Base-by-base conservation (phyloP, 2,113 vertebrate species). In the Mungos mungo region DNA sequence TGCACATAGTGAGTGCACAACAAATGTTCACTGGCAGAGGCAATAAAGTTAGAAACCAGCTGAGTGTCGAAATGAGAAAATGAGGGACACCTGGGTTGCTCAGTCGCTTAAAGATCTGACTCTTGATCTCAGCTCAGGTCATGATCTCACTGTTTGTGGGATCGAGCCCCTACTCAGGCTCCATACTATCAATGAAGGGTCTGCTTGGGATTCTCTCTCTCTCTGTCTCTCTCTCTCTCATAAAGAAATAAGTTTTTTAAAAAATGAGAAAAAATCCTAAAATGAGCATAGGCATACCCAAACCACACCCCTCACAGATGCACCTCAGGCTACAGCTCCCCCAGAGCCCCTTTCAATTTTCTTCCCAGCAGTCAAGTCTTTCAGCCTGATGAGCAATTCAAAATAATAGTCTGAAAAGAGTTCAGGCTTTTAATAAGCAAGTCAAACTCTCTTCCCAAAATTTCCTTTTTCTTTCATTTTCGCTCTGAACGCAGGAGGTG, bases 381-480 rank as follows among this genome's bases (percentile, higher is more conserved):
- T 80, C 76, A 13, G 35, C 33, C n/a, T 35, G 63, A 38, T 16
- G 16, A 95, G 10, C 50, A 57, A 14, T 79, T 90, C 66, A 41
- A 86, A 90, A 82, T 35, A 23, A 92, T 12, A 19, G 68, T 88
- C 66, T 85, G 85, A 83, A 92, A 93, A 88, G 85, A 86, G 52
- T 41, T 60, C 65, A 45, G 66, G 54, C 79, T 96, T 93, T 60
- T 76, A 65, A 50, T 38, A 76, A 96, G 54, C 88, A 72, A 97
- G 89, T 38, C 76, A 72, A 52, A 69, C 4, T 65, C 45, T 68
- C 52, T 85, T 95, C 69, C 45, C 21, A 27, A 52, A 94, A 52
- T 41, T 82, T 69, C 87, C 63, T 71, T 85, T 96, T 91, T 92
- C 35, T 76, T 95, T 83, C 85, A 63, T 63, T 89, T 95, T 72